phyloP scores from a whole-genome alignment of 1,140 invertebrate genomes.

The Rhopalosiphum padi region DNA sequence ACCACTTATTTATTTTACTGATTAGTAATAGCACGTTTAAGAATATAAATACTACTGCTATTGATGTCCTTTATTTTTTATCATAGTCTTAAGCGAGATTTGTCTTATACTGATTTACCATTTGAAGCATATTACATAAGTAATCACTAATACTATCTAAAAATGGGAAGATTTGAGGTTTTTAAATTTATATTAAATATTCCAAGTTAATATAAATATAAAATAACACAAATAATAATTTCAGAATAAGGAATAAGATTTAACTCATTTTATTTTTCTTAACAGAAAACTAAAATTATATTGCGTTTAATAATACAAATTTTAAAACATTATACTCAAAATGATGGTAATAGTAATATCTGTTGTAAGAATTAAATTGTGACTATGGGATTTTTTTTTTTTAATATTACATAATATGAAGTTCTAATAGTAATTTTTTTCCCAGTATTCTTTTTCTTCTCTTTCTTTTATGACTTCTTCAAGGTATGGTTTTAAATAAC shows the following conservation, averaged over 20 bases:
- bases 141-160: no score
- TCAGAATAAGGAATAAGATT: neutral
- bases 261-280: neutral
- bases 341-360: neutral
- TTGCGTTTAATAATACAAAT: neutral
- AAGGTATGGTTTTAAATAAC: conserved; percentile 45
- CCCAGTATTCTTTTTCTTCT: conserved; percentile 58
- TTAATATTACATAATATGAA: neutral
- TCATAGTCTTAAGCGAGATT: no score
- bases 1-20: no score
- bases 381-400: conserved; percentile 10
- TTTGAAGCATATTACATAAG: no score
- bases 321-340: neutral
- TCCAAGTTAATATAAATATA: no score
- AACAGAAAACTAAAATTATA: neutral
- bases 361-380: neutral
- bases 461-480: conserved; percentile 49
- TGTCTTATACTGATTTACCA: no score
- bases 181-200: no score
- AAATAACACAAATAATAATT: no score
- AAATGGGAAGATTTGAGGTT: no score
- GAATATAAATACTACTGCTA: no score
- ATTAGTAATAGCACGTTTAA: no score
- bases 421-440: conserved; percentile 56
- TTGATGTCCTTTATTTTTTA: no score